Base-by-base conservation (phyloP, 2,888 invertebrate species). In the Heliothis peltigera region DNA sequence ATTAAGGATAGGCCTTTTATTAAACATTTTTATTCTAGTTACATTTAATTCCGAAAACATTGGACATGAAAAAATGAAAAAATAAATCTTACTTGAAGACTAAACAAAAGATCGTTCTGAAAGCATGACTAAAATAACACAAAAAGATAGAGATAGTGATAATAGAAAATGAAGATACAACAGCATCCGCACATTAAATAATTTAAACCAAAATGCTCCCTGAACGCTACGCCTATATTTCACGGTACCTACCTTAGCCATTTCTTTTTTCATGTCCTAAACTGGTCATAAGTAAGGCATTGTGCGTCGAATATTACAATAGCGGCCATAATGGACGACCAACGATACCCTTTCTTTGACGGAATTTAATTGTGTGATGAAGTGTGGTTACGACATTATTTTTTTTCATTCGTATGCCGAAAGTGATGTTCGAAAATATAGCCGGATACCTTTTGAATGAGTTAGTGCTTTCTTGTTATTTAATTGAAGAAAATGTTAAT, bases 361-460 rank as follows among this genome's bases (percentile, higher is more conserved):
- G 86, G 91, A 88, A 87, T 94, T 94, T 95, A 94, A 94, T 94
- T 93, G 94, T 94, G 91, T 92, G 94, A 94, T 94, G 94, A 93
- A 93, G 90, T 94, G 93, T 89, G 93, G 93, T 93, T 92, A 92
- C 92, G 91, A 90, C 89, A 91, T 86, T 87, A 90, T 89, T 87
- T 90, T 85, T 85, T 87, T 84, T 79, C 77, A 78, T 77, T 74
- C 72, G 66, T 71, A 58, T 43, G 49, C 82, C 75, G 81, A 86
- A 85, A 80, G 79, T 82, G 82, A 82, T 80, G 79, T 81, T 79
- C 78, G 74, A 78, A 83, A 80, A 81, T 77, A 77, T 73, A 72
- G 68, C 69, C 77, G 68, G 58, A 70, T 59, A 70, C 69, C 55
- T 77, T 61, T 75, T 63, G 59, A 61, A 6, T 19, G 59, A 39